Base-by-base conservation (phyloP, 2,888 invertebrate genomes). In the Melinaea marsaeus region DNA sequence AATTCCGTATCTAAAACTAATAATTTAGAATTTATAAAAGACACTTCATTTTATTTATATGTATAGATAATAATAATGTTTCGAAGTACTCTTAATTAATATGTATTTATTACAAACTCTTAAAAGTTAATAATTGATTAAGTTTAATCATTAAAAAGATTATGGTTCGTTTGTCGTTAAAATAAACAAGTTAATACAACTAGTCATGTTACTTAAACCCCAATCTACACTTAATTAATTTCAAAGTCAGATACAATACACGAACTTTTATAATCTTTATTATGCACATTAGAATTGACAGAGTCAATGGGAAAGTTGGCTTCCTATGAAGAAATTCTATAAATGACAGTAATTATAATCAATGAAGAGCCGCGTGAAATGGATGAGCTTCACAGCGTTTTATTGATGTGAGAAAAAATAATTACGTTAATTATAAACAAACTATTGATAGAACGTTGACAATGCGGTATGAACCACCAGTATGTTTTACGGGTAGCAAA, bases 341-440 rank as follows among this genome's bases (percentile, higher is more conserved):
- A 79, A 86, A 87, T 85, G 80, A 79, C 78, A 73, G 82, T 82
- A 88, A 90, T 90, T 88, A 89, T 86, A 88, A 79, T 78, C 79
- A 83, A 85, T 85, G 77, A 79, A 85, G 82, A 83, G 82, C 81
- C 81, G 82, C 81, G 82, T 80, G 80, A 80, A 80, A 81, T 83
- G 82, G 79, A 77, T 76, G 79, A 77, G 77, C 79, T 79, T 75
- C 70, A 78, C 77, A 75, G 72, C 71, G 71, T 80, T 86, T 84
- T 85, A 88, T 89, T 81, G 79, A 83, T 86, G 88, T 88, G 88
- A 85, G 90, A 89, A 88, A 86, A 80, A 85, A 86, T 86, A 79
- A 86, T 77, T 75, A 74, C 81, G 78, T 77, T 81, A 79, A 86
- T 87, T 81, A 84, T 84, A 79, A 83, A 78, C 77, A 76, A 77